Conservation (phyloP, 2,797 vertebrate species). For the Aplochiton taeniatus region DNA sequence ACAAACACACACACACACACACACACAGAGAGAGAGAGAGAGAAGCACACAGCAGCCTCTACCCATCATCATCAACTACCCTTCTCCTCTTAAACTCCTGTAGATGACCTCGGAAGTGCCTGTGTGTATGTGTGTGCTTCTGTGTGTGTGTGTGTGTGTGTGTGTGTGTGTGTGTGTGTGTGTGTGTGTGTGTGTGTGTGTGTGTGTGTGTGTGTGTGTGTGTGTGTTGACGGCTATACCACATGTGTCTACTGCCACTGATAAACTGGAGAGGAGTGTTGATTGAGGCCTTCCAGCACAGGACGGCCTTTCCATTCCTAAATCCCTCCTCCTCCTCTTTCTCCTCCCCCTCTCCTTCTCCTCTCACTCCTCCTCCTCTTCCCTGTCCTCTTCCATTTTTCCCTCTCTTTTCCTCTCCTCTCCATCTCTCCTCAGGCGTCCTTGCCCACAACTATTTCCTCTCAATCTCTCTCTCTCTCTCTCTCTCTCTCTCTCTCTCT, state of each 20-base stretch:
- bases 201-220: conserved; percentile 25
- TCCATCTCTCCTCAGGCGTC: no score
- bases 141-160: conserved; percentile 16
- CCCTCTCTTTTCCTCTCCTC: no score
- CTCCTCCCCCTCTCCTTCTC: no score
- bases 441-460: no score
- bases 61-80: conserved; percentile 39
- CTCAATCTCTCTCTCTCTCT: no score
- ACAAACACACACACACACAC: conserved; percentile 16
- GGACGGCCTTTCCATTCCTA: conserved; percentile 9
- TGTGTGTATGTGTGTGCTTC: background rate
- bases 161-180: conserved; percentile 7
- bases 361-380: no score
- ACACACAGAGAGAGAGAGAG: background rate
- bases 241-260: conserved; percentile 69
- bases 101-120: conserved; percentile 48
- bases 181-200: background rate
- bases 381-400: no score
- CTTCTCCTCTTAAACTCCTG: conserved; percentile 4
- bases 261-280: conserved; percentile 67
- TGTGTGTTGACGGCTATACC: conserved; percentile 10
- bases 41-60: conserved; percentile 6
- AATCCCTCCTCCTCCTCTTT: background rate
- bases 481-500: no score
- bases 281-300: conserved; percentile 65